Base-by-base conservation (phyloP, 1,140 invertebrate genomes). In the Achroia grisella region DNA sequence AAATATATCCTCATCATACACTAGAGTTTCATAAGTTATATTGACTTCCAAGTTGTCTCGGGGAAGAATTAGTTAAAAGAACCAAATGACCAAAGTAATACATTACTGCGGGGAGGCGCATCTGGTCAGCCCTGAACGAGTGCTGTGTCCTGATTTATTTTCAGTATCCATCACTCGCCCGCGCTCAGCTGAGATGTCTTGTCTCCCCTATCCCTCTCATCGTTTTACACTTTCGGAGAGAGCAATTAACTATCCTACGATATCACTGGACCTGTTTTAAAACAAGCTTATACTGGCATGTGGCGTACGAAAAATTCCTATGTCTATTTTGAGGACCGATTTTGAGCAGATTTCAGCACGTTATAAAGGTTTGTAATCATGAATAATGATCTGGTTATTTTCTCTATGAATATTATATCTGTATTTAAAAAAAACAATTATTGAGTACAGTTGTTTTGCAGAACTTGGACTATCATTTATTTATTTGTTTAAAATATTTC, bases 131-230 rank as follows among this genome's bases (percentile, higher is more conserved):
- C 52, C 37, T 58, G 61, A 62, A 54, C 63, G 56, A 71, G 62
- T 69, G 63, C 57, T 60, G 69, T 62, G 65, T 66, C 58, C 59
- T 71, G 79, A 83, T 80, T 83, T 83, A 83, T 80, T 62, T 63
- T 48, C 47, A 37, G 66, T 52, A 80, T 83, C 74, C 74, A 72
- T 83, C 79, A 83, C 69, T 61, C 52, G 45, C 46, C 37, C 32
- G 13, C 51, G 57, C 62, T 67, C 62, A 62, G 56, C 70, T 70
- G 70, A 75, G 69, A 67, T 58, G 56, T 69, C 59, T 62, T 62
- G 65, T 76, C 71, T 64, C 62, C 64, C 59, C 45, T 48, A 47
- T 48, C 55, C 50, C 50, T 56, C 44, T 62, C 56, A 68, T 63
- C 53, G 55, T 52, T 45, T 46, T 54, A 40, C 52, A 64, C 40